Conservation (phyloP, 2,888 invertebrate genomes). For the Tenodera sinensis region DNA sequence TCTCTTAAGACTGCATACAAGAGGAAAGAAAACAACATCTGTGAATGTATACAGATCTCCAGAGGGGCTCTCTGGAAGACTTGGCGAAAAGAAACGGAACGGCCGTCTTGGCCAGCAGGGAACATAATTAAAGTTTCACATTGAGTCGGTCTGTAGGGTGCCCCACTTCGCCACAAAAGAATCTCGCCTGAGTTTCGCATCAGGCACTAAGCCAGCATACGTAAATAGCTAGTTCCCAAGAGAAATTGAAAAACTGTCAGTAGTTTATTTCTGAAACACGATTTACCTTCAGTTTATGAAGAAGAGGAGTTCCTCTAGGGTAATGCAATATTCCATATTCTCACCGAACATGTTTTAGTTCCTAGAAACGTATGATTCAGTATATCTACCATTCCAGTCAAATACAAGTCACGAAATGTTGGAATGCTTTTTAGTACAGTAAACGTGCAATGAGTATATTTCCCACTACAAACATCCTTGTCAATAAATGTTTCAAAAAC, state of each 20-base stretch:
- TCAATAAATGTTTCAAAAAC: too few relatives aligned
- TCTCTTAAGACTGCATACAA: neutral
- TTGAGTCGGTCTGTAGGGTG: neutral
- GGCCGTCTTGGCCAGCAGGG: neutral
- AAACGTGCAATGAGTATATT: too few relatives aligned
- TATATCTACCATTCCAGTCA: neutral
- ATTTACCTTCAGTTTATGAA: neutral
- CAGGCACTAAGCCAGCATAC: neutral
- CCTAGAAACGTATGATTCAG: neutral
- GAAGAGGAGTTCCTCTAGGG: neutral
- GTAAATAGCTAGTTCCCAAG: neutral
- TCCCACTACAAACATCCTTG: too few relatives aligned
- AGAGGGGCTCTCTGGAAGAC: neutral
- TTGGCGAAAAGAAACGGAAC: neutral
- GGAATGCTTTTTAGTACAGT: too few relatives aligned
- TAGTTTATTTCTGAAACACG: neutral
- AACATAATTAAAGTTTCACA: neutral
- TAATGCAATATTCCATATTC: neutral
- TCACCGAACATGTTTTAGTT: neutral
- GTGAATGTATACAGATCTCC: conserved; percentile 3
- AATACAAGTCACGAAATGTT: too few relatives aligned
- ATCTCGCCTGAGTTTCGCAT: neutral
- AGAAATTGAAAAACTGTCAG: neutral
- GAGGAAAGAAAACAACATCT: neutral
- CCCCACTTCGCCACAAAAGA: neutral